Evolutionary conservation across 2,888 invertebrate species (phyloP).

Genomic region (Himalopsyche tibetana): DNA sequence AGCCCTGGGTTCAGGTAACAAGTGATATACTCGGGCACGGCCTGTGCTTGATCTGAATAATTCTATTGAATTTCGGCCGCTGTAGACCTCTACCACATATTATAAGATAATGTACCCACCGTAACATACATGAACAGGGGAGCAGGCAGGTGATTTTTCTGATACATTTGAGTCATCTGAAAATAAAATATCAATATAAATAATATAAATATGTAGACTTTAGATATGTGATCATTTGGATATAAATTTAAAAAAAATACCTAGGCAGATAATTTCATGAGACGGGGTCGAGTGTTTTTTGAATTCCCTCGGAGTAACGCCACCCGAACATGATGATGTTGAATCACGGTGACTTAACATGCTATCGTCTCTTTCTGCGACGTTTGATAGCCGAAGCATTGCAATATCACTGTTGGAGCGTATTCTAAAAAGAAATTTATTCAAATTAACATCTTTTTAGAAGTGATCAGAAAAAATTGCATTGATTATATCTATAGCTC

Average conservation of each 20-base stretch:
- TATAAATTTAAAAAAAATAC: slow-evolving; percentile 27
- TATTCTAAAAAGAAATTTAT: neutral
- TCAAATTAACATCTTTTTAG: too few relatives aligned
- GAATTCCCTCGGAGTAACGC: slow-evolving; percentile 9
- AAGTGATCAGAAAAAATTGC: too few relatives aligned
- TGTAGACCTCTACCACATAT: too few relatives aligned
- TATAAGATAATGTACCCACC: slow-evolving; percentile 68
- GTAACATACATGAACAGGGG: slow-evolving; percentile 73
- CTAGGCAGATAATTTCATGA: slow-evolving; percentile 53
- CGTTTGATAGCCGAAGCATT: slow-evolving; percentile 51
- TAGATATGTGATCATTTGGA: neutral
- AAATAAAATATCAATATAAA: slow-evolving; percentile 63
- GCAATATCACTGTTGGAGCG: neutral
- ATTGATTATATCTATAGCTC: too few relatives aligned
- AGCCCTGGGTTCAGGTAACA: too few relatives aligned
- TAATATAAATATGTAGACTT: too few relatives aligned
- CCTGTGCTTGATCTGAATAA: too few relatives aligned
- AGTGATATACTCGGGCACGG: too few relatives aligned
- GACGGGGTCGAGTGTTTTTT: neutral
- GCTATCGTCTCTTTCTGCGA: slow-evolving; percentile 55
- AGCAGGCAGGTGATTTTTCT: slow-evolving; percentile 68
- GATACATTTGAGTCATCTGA: slow-evolving; percentile 68
- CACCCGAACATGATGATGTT: neutral
- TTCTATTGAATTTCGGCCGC: too few relatives aligned
- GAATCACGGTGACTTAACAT: slow-evolving; percentile 44